Conservation (phyloP, 2,797 vertebrate genomes). For the Geotrypetes seraphini region DNA sequence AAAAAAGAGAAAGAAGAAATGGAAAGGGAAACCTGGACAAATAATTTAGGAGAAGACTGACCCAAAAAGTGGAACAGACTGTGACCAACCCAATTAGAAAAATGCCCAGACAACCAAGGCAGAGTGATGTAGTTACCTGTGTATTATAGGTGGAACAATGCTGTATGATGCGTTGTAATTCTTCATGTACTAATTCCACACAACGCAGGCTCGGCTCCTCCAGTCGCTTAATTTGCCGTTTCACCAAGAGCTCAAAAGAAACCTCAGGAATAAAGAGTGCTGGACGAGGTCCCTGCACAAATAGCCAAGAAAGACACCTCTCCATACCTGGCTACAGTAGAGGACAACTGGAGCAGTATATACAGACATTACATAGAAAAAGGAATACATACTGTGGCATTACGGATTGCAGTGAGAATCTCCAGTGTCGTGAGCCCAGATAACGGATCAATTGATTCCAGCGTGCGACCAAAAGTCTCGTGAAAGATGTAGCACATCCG, state of each 20-base stretch:
- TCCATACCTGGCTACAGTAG: background rate
- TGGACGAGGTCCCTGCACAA: slow-evolving; percentile 59
- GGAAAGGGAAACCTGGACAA: no score
- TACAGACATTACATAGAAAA: background rate
- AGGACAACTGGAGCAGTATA: no score
- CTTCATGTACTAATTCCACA: slow-evolving; percentile 72
- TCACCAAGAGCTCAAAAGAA: slow-evolving; percentile 71
- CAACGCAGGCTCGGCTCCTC: slow-evolving; percentile 71
- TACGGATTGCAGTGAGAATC: slow-evolving; percentile 46
- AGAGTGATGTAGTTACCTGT: slow-evolving; percentile 32
- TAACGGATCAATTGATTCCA: slow-evolving; percentile 70
- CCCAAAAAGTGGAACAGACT: no score
- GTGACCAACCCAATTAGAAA: no score
- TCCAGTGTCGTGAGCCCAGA: slow-evolving; percentile 62
- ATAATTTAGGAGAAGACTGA: no score
- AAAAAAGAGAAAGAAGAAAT: no score
- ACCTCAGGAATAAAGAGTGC: slow-evolving; percentile 70
- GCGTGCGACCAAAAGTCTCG: slow-evolving; percentile 70
- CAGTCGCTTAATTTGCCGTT: slow-evolving; percentile 70
- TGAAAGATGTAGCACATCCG: slow-evolving; percentile 78
- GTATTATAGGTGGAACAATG: slow-evolving; percentile 68
- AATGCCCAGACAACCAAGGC: no score
- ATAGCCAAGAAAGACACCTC: no score
- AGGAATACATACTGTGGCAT: slow-evolving; percentile 5
- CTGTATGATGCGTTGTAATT: slow-evolving; percentile 74